These are phyloP conservation scores for Sorex araneus DNA, from an alignment of 2,113 vertebrate species.

Conservation along the genomic window DNA sequence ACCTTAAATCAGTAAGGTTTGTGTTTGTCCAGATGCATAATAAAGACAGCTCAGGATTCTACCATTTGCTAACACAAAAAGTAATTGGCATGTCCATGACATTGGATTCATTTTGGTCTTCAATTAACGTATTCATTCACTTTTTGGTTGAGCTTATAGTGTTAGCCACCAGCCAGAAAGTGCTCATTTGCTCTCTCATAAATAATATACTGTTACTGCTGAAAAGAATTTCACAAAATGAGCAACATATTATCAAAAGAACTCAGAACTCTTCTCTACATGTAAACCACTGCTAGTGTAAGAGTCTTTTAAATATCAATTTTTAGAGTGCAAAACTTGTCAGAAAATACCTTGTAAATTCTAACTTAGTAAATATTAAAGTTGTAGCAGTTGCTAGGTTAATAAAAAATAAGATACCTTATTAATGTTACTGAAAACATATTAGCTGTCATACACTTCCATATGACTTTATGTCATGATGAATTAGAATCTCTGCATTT, in stretches of 20 bases:
- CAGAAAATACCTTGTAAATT: not conserved
- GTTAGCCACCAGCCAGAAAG: slow-evolving; percentile 50
- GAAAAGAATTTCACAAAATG: not conserved
- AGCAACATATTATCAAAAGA: slow-evolving; percentile 23
- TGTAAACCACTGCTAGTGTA: not conserved
- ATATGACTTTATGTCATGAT: not conserved
- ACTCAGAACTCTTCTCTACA: not conserved
- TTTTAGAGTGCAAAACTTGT: not conserved
- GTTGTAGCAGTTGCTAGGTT: too few species aligned
- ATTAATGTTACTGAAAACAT: too few species aligned
- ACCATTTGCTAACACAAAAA: slow-evolving; percentile 42
- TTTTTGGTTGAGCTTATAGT: slow-evolving; percentile 34
- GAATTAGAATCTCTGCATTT: too few species aligned
- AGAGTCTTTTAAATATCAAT: not conserved
- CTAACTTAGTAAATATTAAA: too few species aligned
- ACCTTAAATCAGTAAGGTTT: slow-evolving; percentile 17
- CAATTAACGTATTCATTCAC: slow-evolving; percentile 9
- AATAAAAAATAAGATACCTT: too few species aligned
- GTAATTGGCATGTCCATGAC: not conserved
- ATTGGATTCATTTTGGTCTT: slow-evolving; percentile 20
- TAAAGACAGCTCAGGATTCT: not conserved
- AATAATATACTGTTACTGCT: slow-evolving; percentile 32
- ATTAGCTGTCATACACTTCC: not conserved
- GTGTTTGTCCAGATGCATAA: not conserved
- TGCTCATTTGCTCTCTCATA: slow-evolving; percentile 39